Evolutionary conservation across 2,797 vertebrate species (phyloP).

Genomic region (Vireo griseus): DNA sequence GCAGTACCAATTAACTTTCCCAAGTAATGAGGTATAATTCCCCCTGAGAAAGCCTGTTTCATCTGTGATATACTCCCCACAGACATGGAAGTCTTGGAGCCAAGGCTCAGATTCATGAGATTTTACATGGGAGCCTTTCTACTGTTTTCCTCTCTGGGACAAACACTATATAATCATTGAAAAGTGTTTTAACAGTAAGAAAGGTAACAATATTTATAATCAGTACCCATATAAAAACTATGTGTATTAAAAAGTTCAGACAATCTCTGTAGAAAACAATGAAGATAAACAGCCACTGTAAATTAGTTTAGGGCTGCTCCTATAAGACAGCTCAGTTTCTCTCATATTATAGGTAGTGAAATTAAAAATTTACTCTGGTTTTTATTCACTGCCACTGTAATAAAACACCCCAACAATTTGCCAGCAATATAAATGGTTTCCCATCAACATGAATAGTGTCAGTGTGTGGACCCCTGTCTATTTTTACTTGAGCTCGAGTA

Average conservation of each 20-base stretch:
- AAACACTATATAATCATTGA: not conserved
- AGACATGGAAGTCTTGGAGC: not conserved
- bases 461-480: not conserved
- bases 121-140: not conserved
- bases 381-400: constrained; percentile 40
- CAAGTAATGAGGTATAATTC: constrained; percentile 36
- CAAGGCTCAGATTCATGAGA: not conserved
- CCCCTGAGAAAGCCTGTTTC: not conserved
- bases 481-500: not conserved
- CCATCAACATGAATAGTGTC: constrained; percentile 7
- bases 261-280: constrained; percentile 9
- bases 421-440: constrained; percentile 14
- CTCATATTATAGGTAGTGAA: not conserved
- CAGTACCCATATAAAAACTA: not conserved
- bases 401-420: not conserved
- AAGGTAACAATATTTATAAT: not conserved
- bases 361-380: constrained; percentile 25
- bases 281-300: not conserved
- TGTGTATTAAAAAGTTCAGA: not conserved
- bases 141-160: not conserved
- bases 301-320: not conserved
- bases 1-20: constrained; percentile 43
- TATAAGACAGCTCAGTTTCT: not conserved
- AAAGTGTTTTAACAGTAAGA: not conserved
- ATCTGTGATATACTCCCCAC: not conserved